Evolutionary conservation across 2,888 invertebrate genomes (phyloP), one percentile per base, ranked within the genome.

Genomic region (Drosophila paramelanica): DNA sequence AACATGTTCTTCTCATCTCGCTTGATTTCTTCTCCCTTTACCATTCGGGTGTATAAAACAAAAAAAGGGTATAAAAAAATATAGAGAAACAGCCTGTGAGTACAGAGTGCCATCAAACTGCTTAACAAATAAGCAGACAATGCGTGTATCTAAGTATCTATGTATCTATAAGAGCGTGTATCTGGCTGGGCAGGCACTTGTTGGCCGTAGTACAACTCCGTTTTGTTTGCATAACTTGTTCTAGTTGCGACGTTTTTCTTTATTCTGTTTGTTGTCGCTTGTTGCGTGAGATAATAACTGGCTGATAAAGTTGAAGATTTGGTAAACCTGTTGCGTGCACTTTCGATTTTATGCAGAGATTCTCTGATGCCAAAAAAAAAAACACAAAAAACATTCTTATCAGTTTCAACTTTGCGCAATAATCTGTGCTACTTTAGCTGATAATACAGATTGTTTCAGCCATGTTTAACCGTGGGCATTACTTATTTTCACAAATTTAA

Each of bases 81-180:
- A 31, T 0, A 23, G 23, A 23, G 2, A 31, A 8, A 51, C 47
- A 66, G 45, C n/a, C 49, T 36, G 64, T 8, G 8, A 8, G 8
- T 42, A 42, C 41, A 62, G 51, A 45, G 73, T 73, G 55, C 49
- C 73, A 73, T 74, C 58, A 85, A 83, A 86, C 86, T 86, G 87
- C 79, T 86, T 77, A 56, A 79, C 84, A 83, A 86, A 83, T 53
- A 82, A 52, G 41, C 66, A 31, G 38, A 56, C 42, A 42, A 39
- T 39, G 33, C 33, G 23, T 23, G 25, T 46, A 17, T 62, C 46
- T 45, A 13, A 41, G 57, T 67, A 58, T 62, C 52, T 67, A 33
- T 42, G 4, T 23, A 23, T 23, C 23, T 23, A 4, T 23, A 17
- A 1, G 17, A 47, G 14, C 43, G 17, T 42, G 60, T 70, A 65